Percentiles rank a stretch among this genome's conserved stretches.
Evolutionary conservation across 2,113 vertebrate species (phyloP).

Genomic region (Cervus canadensis): DNA sequence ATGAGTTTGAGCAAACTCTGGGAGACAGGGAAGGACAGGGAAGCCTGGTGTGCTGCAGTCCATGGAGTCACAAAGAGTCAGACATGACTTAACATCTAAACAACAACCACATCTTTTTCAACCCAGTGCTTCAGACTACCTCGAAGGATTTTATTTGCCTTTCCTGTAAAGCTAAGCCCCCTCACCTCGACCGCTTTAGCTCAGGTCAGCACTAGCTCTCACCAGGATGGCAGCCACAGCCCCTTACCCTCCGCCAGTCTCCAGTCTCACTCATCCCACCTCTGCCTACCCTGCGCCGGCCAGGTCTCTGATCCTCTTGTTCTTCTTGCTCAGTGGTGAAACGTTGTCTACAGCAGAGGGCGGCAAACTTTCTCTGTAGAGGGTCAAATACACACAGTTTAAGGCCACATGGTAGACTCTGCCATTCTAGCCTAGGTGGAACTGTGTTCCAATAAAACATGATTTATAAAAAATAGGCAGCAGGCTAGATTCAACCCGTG

Average conservation of each 20-base stretch:
- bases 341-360: background rate
- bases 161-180: background rate
- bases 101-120: background rate
- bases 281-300: background rate
- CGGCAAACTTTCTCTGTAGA: background rate
- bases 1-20: background rate
- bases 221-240: too few species aligned
- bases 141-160: background rate
- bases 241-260: accelerated
- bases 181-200: background rate
- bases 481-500: background rate
- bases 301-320: background rate
- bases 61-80: background rate
- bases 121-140: background rate
- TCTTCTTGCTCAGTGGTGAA: background rate
- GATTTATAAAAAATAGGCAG: background rate
- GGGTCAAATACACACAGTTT: background rate
- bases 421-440: background rate
- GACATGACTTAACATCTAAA: background rate
- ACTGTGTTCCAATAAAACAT: background rate
- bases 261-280: background rate
- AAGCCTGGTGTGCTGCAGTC: background rate
- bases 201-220: background rate
- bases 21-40: background rate
- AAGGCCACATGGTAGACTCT: background rate